phyloP scores from a whole-genome alignment of 2,888 invertebrate species.

The Diogma glabrata region DNA sequence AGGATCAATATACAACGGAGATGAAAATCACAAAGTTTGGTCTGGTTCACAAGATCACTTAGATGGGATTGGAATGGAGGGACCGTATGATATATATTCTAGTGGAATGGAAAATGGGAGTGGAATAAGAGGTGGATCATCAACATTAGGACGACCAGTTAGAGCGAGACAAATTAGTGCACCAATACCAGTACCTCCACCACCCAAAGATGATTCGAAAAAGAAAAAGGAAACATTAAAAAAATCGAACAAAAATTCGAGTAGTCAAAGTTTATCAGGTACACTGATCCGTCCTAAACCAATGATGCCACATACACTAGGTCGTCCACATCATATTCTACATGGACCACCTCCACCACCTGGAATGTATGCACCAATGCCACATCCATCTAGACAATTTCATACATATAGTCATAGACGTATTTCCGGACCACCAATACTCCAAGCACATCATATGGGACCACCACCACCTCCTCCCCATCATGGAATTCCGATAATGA shows the following conservation, averaged over 20 bases:
- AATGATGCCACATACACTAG: constrained; percentile 31
- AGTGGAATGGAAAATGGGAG: too few species aligned
- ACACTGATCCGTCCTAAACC: constrained; percentile 37
- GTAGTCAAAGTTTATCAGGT: constrained; percentile 36
- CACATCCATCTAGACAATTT: constrained; percentile 34
- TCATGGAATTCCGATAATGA: constrained; percentile 34
- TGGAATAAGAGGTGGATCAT: constrained; percentile 34
- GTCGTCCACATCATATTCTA: constrained; percentile 31
- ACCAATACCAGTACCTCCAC: constrained; percentile 73
- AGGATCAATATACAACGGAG: constrained; percentile 75
- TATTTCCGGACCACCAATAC: constrained; percentile 26
- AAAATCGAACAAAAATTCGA: constrained; percentile 31
- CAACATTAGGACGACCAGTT: constrained; percentile 50
- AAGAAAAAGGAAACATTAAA: constrained; percentile 43
- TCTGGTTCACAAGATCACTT: constrained; percentile 67
- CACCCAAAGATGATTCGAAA: constrained; percentile 57
- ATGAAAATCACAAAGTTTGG: constrained; percentile 92
- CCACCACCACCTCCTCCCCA: constrained; percentile 30
- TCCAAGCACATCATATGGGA: constrained; percentile 32
- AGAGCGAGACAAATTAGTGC: constrained; percentile 71
- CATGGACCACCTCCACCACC: constrained; percentile 34
- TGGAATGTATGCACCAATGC: constrained; percentile 31
- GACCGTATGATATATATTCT: constrained; percentile 56
- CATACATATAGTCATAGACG: constrained; percentile 41
- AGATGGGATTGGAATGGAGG: constrained; percentile 50